Evolutionary conservation across 2,113 vertebrate genomes (phyloP).

Genomic region (Crotophaga sulcirostris): DNA sequence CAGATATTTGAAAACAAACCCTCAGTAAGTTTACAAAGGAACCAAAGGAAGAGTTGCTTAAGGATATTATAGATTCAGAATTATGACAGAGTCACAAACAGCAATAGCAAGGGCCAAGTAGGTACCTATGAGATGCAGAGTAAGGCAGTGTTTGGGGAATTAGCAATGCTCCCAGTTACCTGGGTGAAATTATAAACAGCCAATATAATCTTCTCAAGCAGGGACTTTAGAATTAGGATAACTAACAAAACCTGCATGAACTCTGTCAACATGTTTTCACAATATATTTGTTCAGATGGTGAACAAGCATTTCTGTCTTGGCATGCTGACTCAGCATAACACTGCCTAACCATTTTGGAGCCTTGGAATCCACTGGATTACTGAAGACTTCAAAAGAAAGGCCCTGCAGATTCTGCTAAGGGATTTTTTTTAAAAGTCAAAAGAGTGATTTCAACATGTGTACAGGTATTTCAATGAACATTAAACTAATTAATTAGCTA

Average conservation of each 20-base stretch:
- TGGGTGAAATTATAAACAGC: background rate
- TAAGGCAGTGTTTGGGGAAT: background rate
- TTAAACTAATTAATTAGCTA: constrained; percentile 15
- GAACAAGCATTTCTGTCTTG: background rate
- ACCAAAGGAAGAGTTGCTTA: background rate
- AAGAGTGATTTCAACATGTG: background rate
- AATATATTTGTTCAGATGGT: background rate
- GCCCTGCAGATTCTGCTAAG: background rate
- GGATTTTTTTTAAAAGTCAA: background rate
- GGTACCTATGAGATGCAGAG: background rate
- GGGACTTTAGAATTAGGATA: background rate
- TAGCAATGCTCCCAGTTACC: background rate
- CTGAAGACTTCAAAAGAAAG: background rate
- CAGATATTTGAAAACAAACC: constrained; percentile 37
- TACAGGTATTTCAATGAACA: background rate
- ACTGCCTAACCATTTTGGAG: background rate
- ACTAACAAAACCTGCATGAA: background rate
- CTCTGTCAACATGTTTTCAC: background rate
- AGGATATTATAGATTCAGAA: background rate
- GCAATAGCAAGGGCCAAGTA: background rate
- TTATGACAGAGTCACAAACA: background rate
- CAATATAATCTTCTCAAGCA: background rate
- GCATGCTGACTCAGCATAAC: constrained; percentile 27
- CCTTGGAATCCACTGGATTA: background rate
- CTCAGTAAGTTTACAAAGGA: background rate